Evolutionary conservation across 2,888 invertebrate genomes (phyloP), one percentile per base, ranked within the genome.

Genomic region (Rhagophthalmus giganteus): DNA sequence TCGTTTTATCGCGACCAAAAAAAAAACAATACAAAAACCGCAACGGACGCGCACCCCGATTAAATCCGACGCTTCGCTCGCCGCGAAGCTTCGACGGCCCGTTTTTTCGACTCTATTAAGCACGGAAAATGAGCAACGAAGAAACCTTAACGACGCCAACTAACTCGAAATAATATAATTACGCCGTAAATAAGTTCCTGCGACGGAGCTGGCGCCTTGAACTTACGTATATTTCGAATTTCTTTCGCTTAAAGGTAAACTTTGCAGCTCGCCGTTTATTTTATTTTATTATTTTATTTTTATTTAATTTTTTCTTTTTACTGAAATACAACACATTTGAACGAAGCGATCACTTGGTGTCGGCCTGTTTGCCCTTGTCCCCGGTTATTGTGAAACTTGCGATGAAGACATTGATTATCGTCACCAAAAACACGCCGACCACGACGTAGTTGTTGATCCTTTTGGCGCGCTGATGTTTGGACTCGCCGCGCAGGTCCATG

Each of bases 361-460:
- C n/a, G n/a, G n/a, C n/a, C n/a, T n/a, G n/a, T n/a, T n/a, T n/a
- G n/a, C n/a, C n/a, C n/a, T n/a, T n/a, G n/a, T 9, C 33, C 1
- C 54, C 64, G 2, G 68, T 71, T n/a, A 81, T 76, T 16, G 82
- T 82, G 61, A 85, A 84, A 12, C 81, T 77, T 5, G 85, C 84
- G 39, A 86, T 79, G 55, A 87, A 79, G 25, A 87, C 81, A 65
- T 87, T 87, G 57, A 87, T 77, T 31, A 86, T 80, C 1, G 86
- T 84, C 39, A 87, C 80, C 30, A 86, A 67, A 68, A 86, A 87
- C 1, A 86, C 79, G 2, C 81, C 81, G 38, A 81, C 76, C 2
- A 86, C 78, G 1, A 85, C 79, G 47, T 81, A 77, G 66, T 85
- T 83, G 67, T 85, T 85, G 30, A 83, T 78, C 50, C 72, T 74